Conservation (phyloP, 1,140 invertebrate species). For the Nebria ingens region DNA sequence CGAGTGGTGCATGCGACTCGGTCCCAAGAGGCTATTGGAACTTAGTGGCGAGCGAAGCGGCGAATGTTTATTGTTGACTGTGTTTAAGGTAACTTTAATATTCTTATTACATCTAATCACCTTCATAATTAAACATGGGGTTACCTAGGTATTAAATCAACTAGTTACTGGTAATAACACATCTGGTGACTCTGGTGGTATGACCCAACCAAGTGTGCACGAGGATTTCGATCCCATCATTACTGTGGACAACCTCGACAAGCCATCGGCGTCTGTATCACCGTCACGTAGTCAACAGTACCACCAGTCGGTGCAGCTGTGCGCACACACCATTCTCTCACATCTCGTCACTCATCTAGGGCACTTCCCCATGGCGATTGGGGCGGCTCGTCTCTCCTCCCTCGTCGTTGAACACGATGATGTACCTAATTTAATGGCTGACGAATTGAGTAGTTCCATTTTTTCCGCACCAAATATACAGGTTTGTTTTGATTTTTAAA, state of each 20-base stretch:
- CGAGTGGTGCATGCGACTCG: constrained; percentile 83
- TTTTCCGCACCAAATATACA: constrained; percentile 79
- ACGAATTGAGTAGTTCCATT: constrained; percentile 67
- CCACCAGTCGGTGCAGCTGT: constrained; percentile 47
- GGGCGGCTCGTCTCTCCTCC: constrained; percentile 72
- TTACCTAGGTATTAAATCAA: constrained; percentile 37
- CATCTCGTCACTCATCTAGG: constrained; percentile 81
- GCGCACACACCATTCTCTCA: constrained; percentile 59
- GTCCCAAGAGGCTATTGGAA: constrained; percentile 36
- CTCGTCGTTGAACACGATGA: constrained; percentile 89
- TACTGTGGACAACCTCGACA: constrained; percentile 51
- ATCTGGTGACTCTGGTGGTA: constrained; percentile 24
- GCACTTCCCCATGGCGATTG: constrained; percentile 83
- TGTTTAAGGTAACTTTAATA: constrained; percentile 44
- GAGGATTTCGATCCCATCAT: constrained; percentile 65
- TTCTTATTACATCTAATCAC: neutral
- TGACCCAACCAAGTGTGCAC: constrained; percentile 30
- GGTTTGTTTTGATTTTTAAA: constrained; percentile 27
- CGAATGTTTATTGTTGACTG: constrained; percentile 46
- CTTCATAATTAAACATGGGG: no score
- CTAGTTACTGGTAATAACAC: constrained; percentile 34
- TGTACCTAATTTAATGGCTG: constrained; percentile 57
- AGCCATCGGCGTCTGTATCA: constrained; percentile 25
- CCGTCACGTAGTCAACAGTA: constrained; percentile 37
- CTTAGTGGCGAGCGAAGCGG: constrained; percentile 32